Evolutionary conservation across 2,113 vertebrate genomes (phyloP).

Genomic region (Psilopsiagon aurifrons): DNA sequence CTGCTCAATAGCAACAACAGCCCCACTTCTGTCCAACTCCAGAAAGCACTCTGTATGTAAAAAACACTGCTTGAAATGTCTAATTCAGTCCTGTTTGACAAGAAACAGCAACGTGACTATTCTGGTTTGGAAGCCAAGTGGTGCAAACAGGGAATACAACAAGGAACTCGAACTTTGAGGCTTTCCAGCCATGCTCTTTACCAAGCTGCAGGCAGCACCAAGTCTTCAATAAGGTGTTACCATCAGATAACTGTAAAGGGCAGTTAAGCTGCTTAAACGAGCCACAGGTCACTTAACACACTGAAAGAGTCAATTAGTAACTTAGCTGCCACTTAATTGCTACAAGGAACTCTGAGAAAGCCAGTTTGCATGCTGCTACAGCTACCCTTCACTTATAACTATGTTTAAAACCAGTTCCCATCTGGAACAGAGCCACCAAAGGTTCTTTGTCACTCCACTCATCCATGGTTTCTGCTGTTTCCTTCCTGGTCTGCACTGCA

Average conservation of each 20-base stretch:
- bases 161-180: not conserved
- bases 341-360: constrained; percentile 33
- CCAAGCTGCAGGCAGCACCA: not conserved
- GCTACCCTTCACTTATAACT: not conserved
- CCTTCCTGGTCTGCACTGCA: not conserved
- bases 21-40: not conserved
- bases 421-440: accelerated
- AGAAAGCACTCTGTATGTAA: not conserved
- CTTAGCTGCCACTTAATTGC: constrained; percentile 45
- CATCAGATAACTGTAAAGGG: constrained; percentile 27
- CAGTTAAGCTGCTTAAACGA: constrained; percentile 54
- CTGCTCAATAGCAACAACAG: not conserved
- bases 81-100: accelerated
- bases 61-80: not conserved
- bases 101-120: not conserved
- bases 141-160: not conserved
- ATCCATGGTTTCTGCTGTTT: accelerated
- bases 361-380: not conserved
- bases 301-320: constrained; percentile 64
- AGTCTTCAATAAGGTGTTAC: not conserved
- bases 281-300: constrained; percentile 58
- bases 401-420: not conserved
- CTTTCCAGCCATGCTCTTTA: not conserved
- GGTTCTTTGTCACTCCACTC: not conserved
- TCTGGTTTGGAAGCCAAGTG: not conserved